Percentiles rank a stretch among this genome's conserved stretches.
Evolutionary conservation across 2,888 invertebrate species (phyloP).

Genomic region (Drosophila mulleri): DNA sequence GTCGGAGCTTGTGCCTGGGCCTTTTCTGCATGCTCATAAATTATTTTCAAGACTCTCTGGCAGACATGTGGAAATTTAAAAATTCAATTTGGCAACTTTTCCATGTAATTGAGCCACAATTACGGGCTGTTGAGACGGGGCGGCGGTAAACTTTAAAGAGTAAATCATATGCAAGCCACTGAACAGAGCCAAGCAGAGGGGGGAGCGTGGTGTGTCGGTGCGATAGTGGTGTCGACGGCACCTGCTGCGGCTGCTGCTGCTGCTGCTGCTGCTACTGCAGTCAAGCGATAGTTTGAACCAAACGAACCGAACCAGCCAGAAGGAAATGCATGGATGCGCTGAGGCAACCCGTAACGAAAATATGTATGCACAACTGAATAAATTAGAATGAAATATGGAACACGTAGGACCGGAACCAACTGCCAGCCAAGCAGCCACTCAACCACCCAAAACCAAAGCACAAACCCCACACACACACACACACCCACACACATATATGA

Average conservation of each 20-base stretch:
- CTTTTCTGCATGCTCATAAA: conserved; percentile 66
- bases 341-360: conserved; percentile 79
- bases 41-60: conserved; percentile 57
- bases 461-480: neutral
- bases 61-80: conserved; percentile 72
- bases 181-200: conserved; percentile 41
- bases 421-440: conserved; percentile 10
- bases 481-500: conserved; percentile 16
- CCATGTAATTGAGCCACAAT: conserved; percentile 80
- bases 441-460: conserved; percentile 5
- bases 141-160: conserved; percentile 65
- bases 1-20: conserved; percentile 5
- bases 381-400: conserved; percentile 80
- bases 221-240: conserved; percentile 19
- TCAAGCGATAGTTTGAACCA: conserved; percentile 77
- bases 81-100: conserved; percentile 80
- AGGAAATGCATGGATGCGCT: conserved; percentile 78
- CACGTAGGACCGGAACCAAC: conserved; percentile 64
- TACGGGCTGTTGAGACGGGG: conserved; percentile 55
- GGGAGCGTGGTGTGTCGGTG: neutral
- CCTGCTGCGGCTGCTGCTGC: conserved; percentile 31
- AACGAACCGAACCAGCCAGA: conserved; percentile 78
- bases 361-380: conserved; percentile 80
- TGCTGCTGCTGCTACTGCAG: conserved; percentile 49
- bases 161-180: conserved; percentile 73